A percentile compares a stretch with the other conserved stretches of the same genome.
Conservation (phyloP, 2,888 invertebrate genomes). For the Oscheius onirici region DNA sequence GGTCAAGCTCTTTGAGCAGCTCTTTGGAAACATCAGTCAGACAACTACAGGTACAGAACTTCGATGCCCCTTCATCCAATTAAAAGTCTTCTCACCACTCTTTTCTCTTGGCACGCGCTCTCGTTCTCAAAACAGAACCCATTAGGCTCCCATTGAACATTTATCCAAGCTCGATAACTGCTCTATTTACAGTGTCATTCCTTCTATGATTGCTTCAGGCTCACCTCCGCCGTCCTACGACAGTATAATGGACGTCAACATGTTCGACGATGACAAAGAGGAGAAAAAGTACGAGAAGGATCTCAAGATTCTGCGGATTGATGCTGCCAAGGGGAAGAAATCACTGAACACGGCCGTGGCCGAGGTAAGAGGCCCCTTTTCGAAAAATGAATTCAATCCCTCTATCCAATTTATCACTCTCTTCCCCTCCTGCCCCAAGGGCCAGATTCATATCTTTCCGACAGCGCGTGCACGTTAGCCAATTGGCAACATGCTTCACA, state of each 20-base stretch:
- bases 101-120: not conserved
- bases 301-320: conserved; percentile 40
- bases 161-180: not conserved
- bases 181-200: not conserved
- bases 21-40: conserved; percentile 38
- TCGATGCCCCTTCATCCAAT: not conserved
- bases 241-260: conserved; percentile 38
- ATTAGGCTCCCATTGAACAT: too few species aligned
- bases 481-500: conserved; percentile 15
- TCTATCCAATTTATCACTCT: conserved; percentile 7
- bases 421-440: not conserved
- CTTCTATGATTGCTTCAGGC: conserved; percentile 2
- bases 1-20: conserved; percentile 50
- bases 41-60: conserved; percentile 19
- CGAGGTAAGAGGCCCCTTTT: conserved; percentile 36
- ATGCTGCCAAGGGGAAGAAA: conserved; percentile 52
- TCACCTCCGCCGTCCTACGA: conserved; percentile 22
- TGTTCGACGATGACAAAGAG: conserved; percentile 56
- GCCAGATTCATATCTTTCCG: not conserved
- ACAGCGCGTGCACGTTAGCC: not conserved
- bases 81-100: not conserved
- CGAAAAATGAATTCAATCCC: not conserved
- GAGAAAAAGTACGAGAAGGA: conserved; percentile 50
- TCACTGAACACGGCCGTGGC: conserved; percentile 45
- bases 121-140: not conserved